Base-by-base conservation (phyloP, 2,797 vertebrate species). In the Geotria australis region DNA sequence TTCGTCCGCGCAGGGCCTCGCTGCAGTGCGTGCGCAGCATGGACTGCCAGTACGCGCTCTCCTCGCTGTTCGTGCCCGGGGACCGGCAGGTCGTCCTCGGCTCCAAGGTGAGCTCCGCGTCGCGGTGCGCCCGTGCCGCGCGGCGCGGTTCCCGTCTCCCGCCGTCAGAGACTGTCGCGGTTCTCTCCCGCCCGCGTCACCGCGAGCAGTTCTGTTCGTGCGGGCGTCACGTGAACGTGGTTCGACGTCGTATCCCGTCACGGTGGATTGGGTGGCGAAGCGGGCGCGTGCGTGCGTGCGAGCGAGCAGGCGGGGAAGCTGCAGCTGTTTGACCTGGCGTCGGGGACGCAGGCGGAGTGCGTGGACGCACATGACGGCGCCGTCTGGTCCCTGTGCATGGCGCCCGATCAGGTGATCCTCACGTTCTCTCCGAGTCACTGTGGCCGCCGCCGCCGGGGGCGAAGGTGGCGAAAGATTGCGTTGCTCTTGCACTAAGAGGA, bases 21-120 rank as follows among this genome's bases (percentile, higher is more conserved):
- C 73, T 95, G 68, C 89, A 96, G 69, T 89, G 93, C 63, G 79
- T 98, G 59, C 79, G 91, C 10, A 95, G 88, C 0, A 85, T 98
- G 84, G 68, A 68, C 5, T 98, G 89, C 3, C 80, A 93, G 2
- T 96, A 95, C 0, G 79, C 84, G 0, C 82, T 98, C 46, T 89
- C 81, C 70, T 95, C 88, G 0, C 68, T 89, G 48, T 98, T 98
- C 5, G 81, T 98, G 8, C 91, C 91, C 0, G 91, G 91, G 61
- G 91, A 98, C 65, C 67, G 85, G 57, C 91, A 98, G 69, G 79
- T 93, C 65, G 73, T 91, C 57, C 8, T 96, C 57, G 91, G 88
- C 60, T 81, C 84, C 1, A 98, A 96, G 84, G 91, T 94, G 68
- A 60, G 2, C 3, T 3, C 12, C 8, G 58, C n/a, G 48, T 38